phyloP scores from a whole-genome alignment of 2,888 invertebrate species.

The Cynaeus angustus region DNA sequence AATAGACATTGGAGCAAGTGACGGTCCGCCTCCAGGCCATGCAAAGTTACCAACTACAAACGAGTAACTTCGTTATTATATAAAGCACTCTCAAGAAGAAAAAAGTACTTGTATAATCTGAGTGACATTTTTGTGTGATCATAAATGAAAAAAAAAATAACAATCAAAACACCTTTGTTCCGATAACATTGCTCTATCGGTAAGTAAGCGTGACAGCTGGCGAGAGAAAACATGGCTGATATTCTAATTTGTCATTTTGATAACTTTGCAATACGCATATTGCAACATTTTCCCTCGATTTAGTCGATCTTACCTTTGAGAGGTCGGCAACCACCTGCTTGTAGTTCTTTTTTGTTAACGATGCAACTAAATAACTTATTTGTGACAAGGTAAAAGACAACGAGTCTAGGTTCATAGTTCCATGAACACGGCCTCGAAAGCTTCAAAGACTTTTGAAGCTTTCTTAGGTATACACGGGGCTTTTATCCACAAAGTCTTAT shows the following conservation, averaged over 20 bases:
- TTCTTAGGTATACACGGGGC: conserved; percentile 86
- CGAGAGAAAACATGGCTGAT: conserved; percentile 62
- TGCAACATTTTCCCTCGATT: conserved; percentile 30
- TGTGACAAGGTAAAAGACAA: conserved; percentile 98
- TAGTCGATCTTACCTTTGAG: conserved; percentile 82
- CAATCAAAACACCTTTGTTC: conserved; percentile 68
- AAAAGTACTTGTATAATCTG: conserved; percentile 46
- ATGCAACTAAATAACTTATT: conserved; percentile 97
- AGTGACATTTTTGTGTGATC: conserved; percentile 56
- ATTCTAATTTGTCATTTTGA: conserved; percentile 58
- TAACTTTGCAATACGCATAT: conserved; percentile 45
- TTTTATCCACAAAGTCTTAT: conserved; percentile 72
- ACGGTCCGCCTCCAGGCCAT: conserved; percentile 98
- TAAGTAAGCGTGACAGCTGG: conserved; percentile 56
- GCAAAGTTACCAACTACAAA: conserved; percentile 87
- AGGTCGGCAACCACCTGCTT: conserved; percentile 92
- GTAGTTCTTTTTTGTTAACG: conserved; percentile 96
- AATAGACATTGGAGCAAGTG: conserved; percentile 96
- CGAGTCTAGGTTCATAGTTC: conserved; percentile 99
- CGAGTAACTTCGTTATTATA: conserved; percentile 61
- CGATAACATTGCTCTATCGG: conserved; percentile 59
- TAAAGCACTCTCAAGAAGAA: conserved; percentile 14
- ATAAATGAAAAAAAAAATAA: conserved; percentile 58
- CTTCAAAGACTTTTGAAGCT: conserved; percentile 96
- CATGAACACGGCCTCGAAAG: conserved; percentile 89